Evolutionary conservation across 2,888 invertebrate species (phyloP).

Genomic region (Sinelater perroti): DNA sequence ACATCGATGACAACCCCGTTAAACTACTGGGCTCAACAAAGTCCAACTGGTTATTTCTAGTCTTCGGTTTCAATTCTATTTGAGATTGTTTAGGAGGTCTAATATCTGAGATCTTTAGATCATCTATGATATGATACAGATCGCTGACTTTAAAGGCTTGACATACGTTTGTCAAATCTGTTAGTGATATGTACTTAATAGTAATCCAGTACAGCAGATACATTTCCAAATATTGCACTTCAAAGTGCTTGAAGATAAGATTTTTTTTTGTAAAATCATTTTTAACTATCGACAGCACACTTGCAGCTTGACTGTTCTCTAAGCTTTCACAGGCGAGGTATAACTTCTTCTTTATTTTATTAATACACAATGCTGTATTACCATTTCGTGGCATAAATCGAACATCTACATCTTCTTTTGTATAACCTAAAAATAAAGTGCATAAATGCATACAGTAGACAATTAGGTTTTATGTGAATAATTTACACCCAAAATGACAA

Average conservation of each 20-base stretch:
- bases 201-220: conserved; percentile 53
- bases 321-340: conserved; percentile 62
- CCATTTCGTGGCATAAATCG: conserved; percentile 45
- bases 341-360: conserved; percentile 60
- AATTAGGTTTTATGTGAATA: too few relatives aligned
- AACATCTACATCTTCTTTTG: conserved; percentile 38
- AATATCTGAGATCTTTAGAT: too few relatives aligned
- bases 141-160: conserved; percentile 49
- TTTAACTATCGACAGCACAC: too few relatives aligned
- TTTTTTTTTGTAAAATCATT: conserved; percentile 43
- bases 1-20: too few relatives aligned
- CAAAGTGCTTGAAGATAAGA: conserved; percentile 40
- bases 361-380: conserved; percentile 54
- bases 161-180: conserved; percentile 47
- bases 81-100: too few relatives aligned
- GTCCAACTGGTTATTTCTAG: too few relatives aligned
- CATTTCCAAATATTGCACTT: conserved; percentile 50
- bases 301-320: too few relatives aligned
- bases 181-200: conserved; percentile 43
- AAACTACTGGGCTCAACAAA: too few relatives aligned
- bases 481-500: too few relatives aligned
- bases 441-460: background rate
- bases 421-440: conserved; percentile 42
- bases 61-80: background rate
- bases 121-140: conserved; percentile 27